Evolutionary conservation across 2,888 invertebrate species (phyloP), one percentile per base, ranked within the genome.

Genomic region (Agonopterix alstromeriana): DNA sequence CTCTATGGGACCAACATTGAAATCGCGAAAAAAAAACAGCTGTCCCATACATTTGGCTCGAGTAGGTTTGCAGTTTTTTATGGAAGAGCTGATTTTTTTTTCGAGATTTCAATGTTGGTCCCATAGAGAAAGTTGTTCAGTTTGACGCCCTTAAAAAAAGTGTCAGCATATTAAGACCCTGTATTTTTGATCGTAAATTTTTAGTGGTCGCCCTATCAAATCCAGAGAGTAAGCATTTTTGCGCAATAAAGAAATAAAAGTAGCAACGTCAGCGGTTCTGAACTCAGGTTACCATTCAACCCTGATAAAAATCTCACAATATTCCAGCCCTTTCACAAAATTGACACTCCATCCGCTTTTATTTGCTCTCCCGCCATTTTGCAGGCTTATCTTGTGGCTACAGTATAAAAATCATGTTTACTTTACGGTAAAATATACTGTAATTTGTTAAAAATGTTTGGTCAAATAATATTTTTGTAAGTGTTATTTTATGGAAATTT

Each of bases 181-280:
- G n/a, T 17, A 17, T 17, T 17, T 17, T 17, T 27, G 5, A 27
- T 27, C 27, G 5, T 27, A 7, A 27, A 5, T 27, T 0, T 27
- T 27, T 0, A 40, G 12, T 60, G 50, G 67, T 48, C 64, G 70
- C 70, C 67, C 62, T 58, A 57, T 47, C 44, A 36, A 51, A 59
- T 62, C 54, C 55, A 64, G 66, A 10, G 36, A 71, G 75, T 83
- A 80, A 77, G 82, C 83, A 80, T 86, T 85, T 86, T 83, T 81
- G 63, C 67, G 78, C 81, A 85, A 87, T 85, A 85, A 85, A 85
- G 82, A 79, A 80, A 75, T 79, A 78, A 78, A 82, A 77, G 73
- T 69, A 66, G 83, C 79, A 54, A 54, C 67, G 68, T 83, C 84
- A 81, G 85, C 82, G 67, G 55, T 64, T 62, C 61, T 55, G 59